Conservation (phyloP, 1,140 invertebrate species). For the Drosophila willistoni region DNA sequence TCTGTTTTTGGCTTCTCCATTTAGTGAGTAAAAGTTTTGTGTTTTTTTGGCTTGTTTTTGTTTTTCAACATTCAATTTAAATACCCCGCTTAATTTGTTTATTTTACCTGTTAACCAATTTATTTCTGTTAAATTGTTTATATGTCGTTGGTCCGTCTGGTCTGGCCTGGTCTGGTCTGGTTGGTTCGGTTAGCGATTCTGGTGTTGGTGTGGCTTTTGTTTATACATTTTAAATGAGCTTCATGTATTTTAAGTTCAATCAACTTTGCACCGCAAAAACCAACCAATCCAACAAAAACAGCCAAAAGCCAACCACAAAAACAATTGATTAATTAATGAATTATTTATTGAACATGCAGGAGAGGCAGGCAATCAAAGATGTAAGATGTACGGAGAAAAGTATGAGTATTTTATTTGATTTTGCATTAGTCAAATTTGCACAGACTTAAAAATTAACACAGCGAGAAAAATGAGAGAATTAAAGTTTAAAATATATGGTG, state of each 20-base stretch:
- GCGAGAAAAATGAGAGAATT: no score
- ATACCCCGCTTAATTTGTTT: constrained; percentile 73
- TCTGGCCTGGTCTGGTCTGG: constrained; percentile 55
- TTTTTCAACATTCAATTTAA: constrained; percentile 62
- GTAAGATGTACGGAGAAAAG: constrained; percentile 12
- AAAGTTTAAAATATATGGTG: no score
- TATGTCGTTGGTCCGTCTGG: constrained; percentile 52
- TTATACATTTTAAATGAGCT: constrained; percentile 68
- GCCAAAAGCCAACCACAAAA: constrained; percentile 43
- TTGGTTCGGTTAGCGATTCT: constrained; percentile 33
- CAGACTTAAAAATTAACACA: no score
- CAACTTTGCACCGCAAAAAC: constrained; percentile 65
- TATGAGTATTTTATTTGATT: constrained; percentile 18
- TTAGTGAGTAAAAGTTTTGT: background rate
- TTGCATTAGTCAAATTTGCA: constrained; percentile 38
- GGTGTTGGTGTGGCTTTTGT: constrained; percentile 45
- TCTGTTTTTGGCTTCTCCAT: background rate
- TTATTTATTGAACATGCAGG: constrained; percentile 66
- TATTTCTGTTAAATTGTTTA: constrained; percentile 77
- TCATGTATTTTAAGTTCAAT: constrained; percentile 68
- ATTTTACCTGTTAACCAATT: constrained; percentile 79
- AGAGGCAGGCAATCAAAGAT: constrained; percentile 41
- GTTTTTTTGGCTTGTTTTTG: background rate
- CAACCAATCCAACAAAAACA: constrained; percentile 30
- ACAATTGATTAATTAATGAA: constrained; percentile 75